A percentile compares a stretch with the other conserved stretches of the same genome.
Evolutionary conservation across 2,888 invertebrate species (phyloP).

Genomic region (Hanleya hanleyi): DNA sequence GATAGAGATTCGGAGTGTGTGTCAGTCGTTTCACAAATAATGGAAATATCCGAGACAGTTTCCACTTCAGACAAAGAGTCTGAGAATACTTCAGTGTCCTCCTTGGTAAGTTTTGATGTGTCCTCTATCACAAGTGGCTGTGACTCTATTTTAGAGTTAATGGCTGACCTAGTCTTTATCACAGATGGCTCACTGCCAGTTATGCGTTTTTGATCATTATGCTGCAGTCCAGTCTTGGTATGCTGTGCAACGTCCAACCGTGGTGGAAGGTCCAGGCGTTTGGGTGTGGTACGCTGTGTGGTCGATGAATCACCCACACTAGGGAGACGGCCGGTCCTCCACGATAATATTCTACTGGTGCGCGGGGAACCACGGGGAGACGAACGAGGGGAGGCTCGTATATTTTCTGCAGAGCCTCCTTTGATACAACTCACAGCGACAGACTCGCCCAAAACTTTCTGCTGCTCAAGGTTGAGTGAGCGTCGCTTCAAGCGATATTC

Average conservation of each 20-base stretch:
- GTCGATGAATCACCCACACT: slow-evolving; percentile 3
- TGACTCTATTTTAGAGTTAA: background rate
- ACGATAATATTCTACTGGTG: background rate
- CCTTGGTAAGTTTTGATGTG: background rate
- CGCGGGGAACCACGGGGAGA: background rate
- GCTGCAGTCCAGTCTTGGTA: background rate
- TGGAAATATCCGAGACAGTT: background rate
- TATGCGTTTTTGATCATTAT: no score
- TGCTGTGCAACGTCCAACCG: background rate
- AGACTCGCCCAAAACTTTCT: background rate
- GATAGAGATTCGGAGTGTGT: background rate
- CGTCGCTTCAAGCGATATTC: slow-evolving; percentile 55
- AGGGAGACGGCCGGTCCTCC: background rate
- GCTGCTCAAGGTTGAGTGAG: slow-evolving; percentile 49
- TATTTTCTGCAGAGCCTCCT: slow-evolving; percentile 1
- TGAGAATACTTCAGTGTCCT: background rate
- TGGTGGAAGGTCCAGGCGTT: background rate
- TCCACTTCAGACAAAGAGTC: background rate
- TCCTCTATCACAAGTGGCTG: background rate
- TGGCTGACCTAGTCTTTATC: background rate
- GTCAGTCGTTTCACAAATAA: background rate
- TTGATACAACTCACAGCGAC: background rate
- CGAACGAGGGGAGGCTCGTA: background rate
- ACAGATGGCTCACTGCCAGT: background rate
- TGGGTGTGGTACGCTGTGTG: background rate